Base-by-base conservation (phyloP, 2,888 invertebrate genomes). In the Tachina grossa region DNA sequence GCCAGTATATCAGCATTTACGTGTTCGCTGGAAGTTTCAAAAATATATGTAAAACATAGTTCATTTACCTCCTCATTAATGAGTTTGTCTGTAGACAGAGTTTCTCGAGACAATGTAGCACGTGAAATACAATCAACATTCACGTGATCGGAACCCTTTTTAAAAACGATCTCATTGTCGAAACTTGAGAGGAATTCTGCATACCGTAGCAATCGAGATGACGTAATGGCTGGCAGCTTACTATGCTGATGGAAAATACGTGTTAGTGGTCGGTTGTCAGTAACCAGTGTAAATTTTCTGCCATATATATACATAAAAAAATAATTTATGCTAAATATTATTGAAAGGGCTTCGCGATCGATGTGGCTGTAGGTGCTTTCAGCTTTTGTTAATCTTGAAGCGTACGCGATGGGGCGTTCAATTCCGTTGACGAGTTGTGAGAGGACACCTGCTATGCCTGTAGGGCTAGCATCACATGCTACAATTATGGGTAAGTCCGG, bases 361-460 rank as follows among this genome's bases (percentile, higher is more conserved):
- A 82, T 14, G 45, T 86, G 84, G 11, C 69, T 74, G 22, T 87
- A 87, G 16, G 85, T 85, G 43, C 45, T 49, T 55, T 87, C 85
- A 41, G 77, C 69, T 49, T 71, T 9, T n/a, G 78, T 82, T 31
- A 86, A 81, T 31, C 31, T 31, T 31, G 31, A 31, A 31, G 31
- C 31, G 31, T 31, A 31, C 31, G 31, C 31, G 4, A 31, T 31
- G 4, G 31, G 31, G 31, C 31, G 2, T 31, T 31, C 31, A 31
- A 31, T 31, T 31, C 31, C 31, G 31, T 31, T 31, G 31, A 31
- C 0, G 31, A 31, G 31, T 4, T 31, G 31, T 31, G 31, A 31
- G 31, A 31, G 31, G 31, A 31, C 31, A 31, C 31, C 2, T 31
- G 31, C 31, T 31, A 31, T 31, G 31, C 31, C 31, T 31, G 31